Base-by-base conservation (phyloP, 2,113 vertebrate species). In the Rallus limicola region DNA sequence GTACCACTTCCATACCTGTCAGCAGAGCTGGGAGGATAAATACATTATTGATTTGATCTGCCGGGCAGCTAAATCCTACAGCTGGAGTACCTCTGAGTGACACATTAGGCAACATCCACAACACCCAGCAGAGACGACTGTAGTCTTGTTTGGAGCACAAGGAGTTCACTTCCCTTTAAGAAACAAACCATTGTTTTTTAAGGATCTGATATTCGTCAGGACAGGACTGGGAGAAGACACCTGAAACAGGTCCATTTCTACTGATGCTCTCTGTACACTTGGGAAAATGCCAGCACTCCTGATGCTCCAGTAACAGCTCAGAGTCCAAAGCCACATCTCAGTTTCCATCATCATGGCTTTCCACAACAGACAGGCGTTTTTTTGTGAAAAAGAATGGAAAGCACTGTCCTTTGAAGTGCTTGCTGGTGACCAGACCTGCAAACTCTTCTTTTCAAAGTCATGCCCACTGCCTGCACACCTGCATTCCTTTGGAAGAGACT, bases 11-110 rank as follows among this genome's bases (percentile, higher is more conserved):
- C 69, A 83, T 18, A 68, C 15, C 29, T 82, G 55, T 76, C 60
- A 89, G 62, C 56, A 88, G 69, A 92, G 84, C 44, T 76, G 40
- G 36, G n/a, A 92, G 75, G 63, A 93, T 91, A 94, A 94, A 92
- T 7, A 23, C 13, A 16, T 84, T 68, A 82, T 82, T 71, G 69
- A 90, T 90, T 60, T 46, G 13, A 86, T 74, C 60, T 89, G 59
- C 48, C 59, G 68, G 88, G 28, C 59, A 87, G 68, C n/a, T 64
- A 70, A 50, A 77, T 55, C 46, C 63, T 59, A 12, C 1, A 2
- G 71, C 48, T 80, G 36, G 21, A 62, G 20, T 46, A 60, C 25
- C 12, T n/a, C 55, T 0, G 8, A 80, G 69, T 12, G 26, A 10
- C 24, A 63, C 26, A 6, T 74, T 46, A 0, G 63, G 14, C 8